Evolutionary conservation across 2,888 invertebrate species (phyloP).

Genomic region (Leuctra nigra): DNA sequence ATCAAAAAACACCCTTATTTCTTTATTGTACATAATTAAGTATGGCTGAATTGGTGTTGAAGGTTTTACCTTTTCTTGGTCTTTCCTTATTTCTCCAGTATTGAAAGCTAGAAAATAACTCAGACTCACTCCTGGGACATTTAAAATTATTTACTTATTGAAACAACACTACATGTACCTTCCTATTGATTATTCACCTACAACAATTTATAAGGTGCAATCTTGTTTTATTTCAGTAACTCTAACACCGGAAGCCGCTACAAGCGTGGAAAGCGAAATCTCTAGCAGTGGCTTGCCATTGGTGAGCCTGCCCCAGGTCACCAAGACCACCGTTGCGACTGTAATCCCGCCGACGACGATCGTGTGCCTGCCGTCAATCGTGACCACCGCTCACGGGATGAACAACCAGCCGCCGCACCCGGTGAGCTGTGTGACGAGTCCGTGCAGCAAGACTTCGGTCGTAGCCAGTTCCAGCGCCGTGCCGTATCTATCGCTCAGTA

Average conservation of each 20-base stretch:
- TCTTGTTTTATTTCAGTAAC: slow-evolving; percentile 40
- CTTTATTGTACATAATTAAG: no score
- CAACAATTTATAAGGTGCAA: no score
- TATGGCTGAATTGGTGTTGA: no score
- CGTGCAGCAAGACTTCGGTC: slow-evolving; percentile 23
- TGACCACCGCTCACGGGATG: slow-evolving; percentile 20
- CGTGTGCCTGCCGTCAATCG: slow-evolving; percentile 43
- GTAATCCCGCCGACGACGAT: slow-evolving; percentile 49
- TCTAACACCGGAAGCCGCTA: slow-evolving; percentile 54
- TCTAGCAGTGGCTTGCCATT: slow-evolving; percentile 41
- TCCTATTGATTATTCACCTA: no score
- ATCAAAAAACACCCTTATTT: no score
- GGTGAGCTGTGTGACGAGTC: slow-evolving; percentile 1
- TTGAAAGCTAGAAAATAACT: no score
- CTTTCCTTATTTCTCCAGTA: no score
- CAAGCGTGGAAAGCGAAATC: slow-evolving; percentile 41
- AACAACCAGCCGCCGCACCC: slow-evolving; percentile 17
- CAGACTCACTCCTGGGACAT: no score
- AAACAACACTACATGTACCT: no score
- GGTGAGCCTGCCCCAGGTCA: slow-evolving; percentile 35
- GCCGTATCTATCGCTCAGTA: slow-evolving; percentile 45
- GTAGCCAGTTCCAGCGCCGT: slow-evolving; percentile 45
- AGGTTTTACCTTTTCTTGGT: no score
- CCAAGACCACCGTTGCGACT: slow-evolving; percentile 39
- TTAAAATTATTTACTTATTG: no score